These are phyloP conservation scores for Morpho achilles DNA, from an alignment of 2,888 invertebrate species.

Conservation along the genomic window DNA sequence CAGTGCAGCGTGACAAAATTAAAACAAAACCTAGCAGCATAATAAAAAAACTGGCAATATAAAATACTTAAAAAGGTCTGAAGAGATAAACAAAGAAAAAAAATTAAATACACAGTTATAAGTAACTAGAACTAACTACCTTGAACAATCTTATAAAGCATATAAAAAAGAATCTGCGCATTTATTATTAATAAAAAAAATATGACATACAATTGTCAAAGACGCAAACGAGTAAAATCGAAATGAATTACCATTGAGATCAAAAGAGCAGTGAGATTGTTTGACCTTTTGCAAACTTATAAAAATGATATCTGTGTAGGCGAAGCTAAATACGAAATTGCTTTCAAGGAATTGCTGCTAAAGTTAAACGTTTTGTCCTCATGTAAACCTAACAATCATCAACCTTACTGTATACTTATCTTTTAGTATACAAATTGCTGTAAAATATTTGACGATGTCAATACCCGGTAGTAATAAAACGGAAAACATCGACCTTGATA, in stretches of 20 bases:
- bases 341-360: constrained; percentile 59
- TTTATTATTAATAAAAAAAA: too few species aligned
- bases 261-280: constrained; percentile 26
- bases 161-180: neutral
- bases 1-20: constrained; percentile 7
- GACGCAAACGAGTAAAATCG: neutral
- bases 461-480: too few species aligned
- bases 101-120: too few species aligned
- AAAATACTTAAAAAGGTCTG: too few species aligned
- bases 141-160: neutral
- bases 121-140: neutral
- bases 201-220: neutral
- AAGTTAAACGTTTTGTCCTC: constrained; percentile 26
- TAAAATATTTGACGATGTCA: too few species aligned
- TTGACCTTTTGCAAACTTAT: constrained; percentile 50
- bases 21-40: neutral
- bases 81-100: neutral
- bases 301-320: constrained; percentile 59
- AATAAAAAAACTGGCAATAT: neutral
- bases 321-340: constrained; percentile 66
- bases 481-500: too few species aligned
- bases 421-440: too few species aligned
- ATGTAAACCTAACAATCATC: neutral
- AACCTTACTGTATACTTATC: too few species aligned
- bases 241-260: constrained; percentile 1